These are phyloP conservation scores for Anthonomus grandis DNA, from an alignment of 1,140 invertebrate species.

Conservation along the genomic window DNA sequence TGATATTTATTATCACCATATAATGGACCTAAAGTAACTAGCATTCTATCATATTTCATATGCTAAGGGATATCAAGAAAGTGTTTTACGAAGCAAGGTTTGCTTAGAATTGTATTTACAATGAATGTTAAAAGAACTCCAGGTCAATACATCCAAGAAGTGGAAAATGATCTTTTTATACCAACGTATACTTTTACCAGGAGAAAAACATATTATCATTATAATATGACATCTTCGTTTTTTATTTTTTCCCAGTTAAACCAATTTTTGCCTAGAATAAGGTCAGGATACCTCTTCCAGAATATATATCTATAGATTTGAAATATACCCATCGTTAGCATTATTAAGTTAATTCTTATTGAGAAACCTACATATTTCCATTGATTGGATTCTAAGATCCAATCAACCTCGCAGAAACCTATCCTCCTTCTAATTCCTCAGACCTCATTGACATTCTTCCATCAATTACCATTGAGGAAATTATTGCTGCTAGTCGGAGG, in stretches of 20 bases:
- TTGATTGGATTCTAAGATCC: no score
- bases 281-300: slow-evolving; percentile 1
- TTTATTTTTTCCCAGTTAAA: slow-evolving; percentile 10
- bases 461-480: no score
- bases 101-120: slow-evolving; percentile 1
- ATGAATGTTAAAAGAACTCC: slow-evolving; percentile 10
- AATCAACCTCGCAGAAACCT: no score
- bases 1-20: slow-evolving; percentile 2
- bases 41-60: slow-evolving; percentile 1
- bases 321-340: neutral
- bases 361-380: no score
- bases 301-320: neutral
- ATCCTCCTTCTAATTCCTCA: no score
- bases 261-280: slow-evolving; percentile 7
- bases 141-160: slow-evolving; percentile 4
- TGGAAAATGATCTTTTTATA: slow-evolving; percentile 19
- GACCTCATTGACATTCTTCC: no score
- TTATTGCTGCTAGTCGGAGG: no score
- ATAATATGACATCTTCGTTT: neutral
- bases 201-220: slow-evolving; percentile 10
- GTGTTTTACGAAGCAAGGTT: neutral
- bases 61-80: neutral
- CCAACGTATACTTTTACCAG: slow-evolving; percentile 10
- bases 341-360: neutral
- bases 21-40: neutral